Evolutionary conservation across 2,888 invertebrate genomes (phyloP).

Genomic region (Oligia latruncula): DNA sequence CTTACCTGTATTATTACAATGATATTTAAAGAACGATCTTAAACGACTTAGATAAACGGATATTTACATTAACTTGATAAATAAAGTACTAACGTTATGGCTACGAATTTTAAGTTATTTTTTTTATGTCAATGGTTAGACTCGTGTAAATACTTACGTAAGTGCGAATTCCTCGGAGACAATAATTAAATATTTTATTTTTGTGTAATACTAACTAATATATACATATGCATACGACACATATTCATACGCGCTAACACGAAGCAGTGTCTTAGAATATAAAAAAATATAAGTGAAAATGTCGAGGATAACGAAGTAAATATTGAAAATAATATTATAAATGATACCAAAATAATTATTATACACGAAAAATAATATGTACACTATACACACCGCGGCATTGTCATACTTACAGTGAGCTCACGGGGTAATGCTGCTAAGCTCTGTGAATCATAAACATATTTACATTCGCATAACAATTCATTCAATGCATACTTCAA

Average conservation of each 20-base stretch:
- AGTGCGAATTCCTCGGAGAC: slow-evolving; percentile 26
- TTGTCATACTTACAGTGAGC: slow-evolving; percentile 93
- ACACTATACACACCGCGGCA: slow-evolving; percentile 60
- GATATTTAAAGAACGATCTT: slow-evolving; percentile 1
- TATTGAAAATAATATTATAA: slow-evolving; percentile 13
- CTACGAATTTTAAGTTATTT: slow-evolving; percentile 22
- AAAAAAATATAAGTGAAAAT: slow-evolving; percentile 23
- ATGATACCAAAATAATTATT: neutral
- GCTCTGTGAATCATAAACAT: slow-evolving; percentile 93
- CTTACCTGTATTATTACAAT: slow-evolving; percentile 92
- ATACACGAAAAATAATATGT: slow-evolving; percentile 27
- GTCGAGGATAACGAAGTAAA: slow-evolving; percentile 1
- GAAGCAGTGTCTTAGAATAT: slow-evolving; percentile 42
- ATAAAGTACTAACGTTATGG: neutral
- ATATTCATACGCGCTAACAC: slow-evolving; percentile 23
- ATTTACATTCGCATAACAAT: slow-evolving; percentile 84
- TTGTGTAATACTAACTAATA: slow-evolving; percentile 34
- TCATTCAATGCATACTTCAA: slow-evolving; percentile 61
- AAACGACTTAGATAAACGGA: neutral
- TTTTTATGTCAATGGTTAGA: slow-evolving; percentile 15
- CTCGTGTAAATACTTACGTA: slow-evolving; percentile 51
- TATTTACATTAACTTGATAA: slow-evolving; percentile 26
- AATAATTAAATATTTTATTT: slow-evolving; percentile 21
- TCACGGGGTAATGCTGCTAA: slow-evolving; percentile 95
- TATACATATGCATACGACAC: neutral